These are phyloP conservation scores for Malurus splendens DNA, from an alignment of 2,797 vertebrate genomes.

Conservation along the genomic window DNA sequence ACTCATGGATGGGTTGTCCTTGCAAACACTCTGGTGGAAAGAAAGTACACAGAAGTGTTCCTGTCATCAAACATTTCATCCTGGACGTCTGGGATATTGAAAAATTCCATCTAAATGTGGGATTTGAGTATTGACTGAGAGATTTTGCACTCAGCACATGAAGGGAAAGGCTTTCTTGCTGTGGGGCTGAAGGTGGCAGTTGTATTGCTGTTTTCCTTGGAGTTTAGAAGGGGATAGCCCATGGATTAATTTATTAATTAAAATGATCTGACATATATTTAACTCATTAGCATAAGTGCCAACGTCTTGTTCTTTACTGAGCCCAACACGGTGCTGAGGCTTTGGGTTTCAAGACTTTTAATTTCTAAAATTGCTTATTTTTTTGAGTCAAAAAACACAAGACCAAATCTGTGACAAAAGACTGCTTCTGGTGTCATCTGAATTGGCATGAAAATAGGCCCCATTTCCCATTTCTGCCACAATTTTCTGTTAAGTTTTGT, in stretches of 20 bases:
- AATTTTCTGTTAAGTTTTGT: not conserved
- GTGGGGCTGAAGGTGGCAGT: not conserved
- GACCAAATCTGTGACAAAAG: not conserved
- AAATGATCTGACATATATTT: not conserved
- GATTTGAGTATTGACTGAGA: not conserved
- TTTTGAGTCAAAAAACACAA: not conserved
- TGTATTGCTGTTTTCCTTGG: not conserved
- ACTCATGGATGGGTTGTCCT: fast-evolving
- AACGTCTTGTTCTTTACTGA: not conserved
- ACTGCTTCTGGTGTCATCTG: not conserved
- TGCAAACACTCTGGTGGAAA: not conserved
- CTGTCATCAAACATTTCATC: not conserved
- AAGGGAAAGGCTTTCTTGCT: not conserved
- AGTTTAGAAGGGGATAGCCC: not conserved
- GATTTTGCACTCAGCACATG: fast-evolving
- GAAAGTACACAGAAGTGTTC: not conserved
- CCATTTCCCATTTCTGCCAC: not conserved
- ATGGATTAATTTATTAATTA: not conserved
- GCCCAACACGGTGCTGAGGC: fast-evolving
- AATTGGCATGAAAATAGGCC: not conserved
- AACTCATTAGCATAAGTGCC: not conserved
- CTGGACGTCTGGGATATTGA: not conserved
- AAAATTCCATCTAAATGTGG: not conserved
- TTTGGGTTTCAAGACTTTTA: not conserved
- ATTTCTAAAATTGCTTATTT: not conserved